Percentiles rank a stretch among this genome's conserved stretches.
Evolutionary conservation across 2,113 vertebrate genomes (phyloP).

Genomic region (Grammomys dolichurus): DNA sequence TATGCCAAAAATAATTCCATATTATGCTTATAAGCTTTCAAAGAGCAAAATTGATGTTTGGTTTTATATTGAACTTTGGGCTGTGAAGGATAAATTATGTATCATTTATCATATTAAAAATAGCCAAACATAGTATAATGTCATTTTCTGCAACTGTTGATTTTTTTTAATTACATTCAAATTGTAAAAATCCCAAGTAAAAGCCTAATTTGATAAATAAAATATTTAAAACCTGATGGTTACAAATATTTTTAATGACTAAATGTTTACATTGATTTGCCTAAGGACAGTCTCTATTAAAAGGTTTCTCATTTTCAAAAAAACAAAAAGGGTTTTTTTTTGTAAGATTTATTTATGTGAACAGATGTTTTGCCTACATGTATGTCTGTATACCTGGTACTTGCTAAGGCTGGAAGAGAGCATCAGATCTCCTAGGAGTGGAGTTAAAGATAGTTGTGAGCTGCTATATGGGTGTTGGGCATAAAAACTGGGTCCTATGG

Average conservation of each 20-base stretch:
- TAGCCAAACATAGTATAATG: slow-evolving; percentile 39
- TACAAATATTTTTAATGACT: slow-evolving; percentile 62
- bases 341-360: neutral
- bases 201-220: slow-evolving; percentile 64
- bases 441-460: neutral
- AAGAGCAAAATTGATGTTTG: slow-evolving; percentile 52
- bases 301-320: slow-evolving; percentile 37
- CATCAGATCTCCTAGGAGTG: neutral
- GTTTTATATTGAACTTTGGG: slow-evolving; percentile 73
- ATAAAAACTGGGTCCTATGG: neutral
- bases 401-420: neutral
- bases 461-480: neutral
- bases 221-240: slow-evolving; percentile 64
- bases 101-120: slow-evolving; percentile 64
- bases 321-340: neutral
- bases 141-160: slow-evolving; percentile 66
- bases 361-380: neutral
- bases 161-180: slow-evolving; percentile 66
- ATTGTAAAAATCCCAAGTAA: slow-evolving; percentile 55
- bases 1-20: slow-evolving; percentile 44
- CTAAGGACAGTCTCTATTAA: slow-evolving; percentile 46
- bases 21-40: slow-evolving; percentile 66
- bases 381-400: neutral
- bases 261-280: slow-evolving; percentile 38
- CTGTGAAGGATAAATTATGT: slow-evolving; percentile 68